These are phyloP conservation scores for Paralichthys olivaceus DNA, from an alignment of 2,113 vertebrate genomes.

Conservation along the genomic window DNA sequence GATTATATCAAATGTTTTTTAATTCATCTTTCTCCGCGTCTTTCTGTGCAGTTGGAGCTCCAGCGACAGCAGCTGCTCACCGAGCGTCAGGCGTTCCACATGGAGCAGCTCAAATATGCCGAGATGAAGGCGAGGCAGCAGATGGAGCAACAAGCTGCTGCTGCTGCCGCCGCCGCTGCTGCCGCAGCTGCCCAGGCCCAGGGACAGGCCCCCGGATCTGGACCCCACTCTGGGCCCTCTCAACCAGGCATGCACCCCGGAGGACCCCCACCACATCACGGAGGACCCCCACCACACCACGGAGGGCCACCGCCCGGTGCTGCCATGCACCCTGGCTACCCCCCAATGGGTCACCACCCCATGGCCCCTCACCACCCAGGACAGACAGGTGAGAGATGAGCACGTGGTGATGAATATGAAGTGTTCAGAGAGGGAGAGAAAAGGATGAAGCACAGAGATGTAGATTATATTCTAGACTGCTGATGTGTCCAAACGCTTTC, in stretches of 20 bases:
- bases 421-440: not conserved
- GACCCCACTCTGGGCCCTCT: slow-evolving; percentile 70
- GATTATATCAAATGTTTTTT: not conserved
- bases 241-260: slow-evolving; percentile 76
- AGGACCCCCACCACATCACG: slow-evolving; percentile 77
- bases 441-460: not conserved
- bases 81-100: slow-evolving; percentile 97
- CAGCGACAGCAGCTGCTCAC: slow-evolving; percentile 97
- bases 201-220: slow-evolving; percentile 57
- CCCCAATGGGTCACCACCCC: slow-evolving; percentile 90
- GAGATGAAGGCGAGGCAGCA: slow-evolving; percentile 96
- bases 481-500: too few relatives aligned
- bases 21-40: not conserved
- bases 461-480: too few relatives aligned
- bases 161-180: slow-evolving; percentile 73
- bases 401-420: not conserved
- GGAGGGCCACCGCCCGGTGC: slow-evolving; percentile 85
- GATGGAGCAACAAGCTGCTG: slow-evolving; percentile 92
- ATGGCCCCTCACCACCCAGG: slow-evolving; percentile 92
- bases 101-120: slow-evolving; percentile 98
- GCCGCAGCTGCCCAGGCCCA: slow-evolving; percentile 67
- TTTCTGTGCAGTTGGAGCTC: slow-evolving; percentile 88
- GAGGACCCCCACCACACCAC: slow-evolving; percentile 66
- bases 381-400: slow-evolving; percentile 84
- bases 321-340: slow-evolving; percentile 87